These are phyloP conservation scores for Halichondria panicea DNA, from an alignment of 37 sponge, comb jelly and placozoan species.

Conservation along the genomic window DNA sequence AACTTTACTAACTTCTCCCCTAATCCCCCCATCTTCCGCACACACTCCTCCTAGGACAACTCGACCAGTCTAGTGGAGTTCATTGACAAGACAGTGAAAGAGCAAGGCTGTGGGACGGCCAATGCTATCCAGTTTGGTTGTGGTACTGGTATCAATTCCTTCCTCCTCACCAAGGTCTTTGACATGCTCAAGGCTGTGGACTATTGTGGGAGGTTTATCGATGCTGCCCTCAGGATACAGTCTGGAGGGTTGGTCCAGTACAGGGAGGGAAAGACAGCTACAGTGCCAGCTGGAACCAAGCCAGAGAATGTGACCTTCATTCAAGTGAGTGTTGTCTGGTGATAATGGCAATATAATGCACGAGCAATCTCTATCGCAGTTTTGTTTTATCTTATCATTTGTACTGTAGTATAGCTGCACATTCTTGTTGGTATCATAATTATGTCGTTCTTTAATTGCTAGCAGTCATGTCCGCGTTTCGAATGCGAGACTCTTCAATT, in stretches of 20 bases:
- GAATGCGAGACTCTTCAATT: too few relatives aligned
- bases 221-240: slow-evolving; percentile 51
- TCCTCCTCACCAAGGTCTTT: slow-evolving; percentile 51
- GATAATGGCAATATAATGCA: not conserved
- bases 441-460: too few relatives aligned
- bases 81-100: not conserved
- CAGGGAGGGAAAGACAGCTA: not conserved
- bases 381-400: too few relatives aligned
- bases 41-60: not conserved
- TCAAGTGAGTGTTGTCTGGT: slow-evolving; percentile 23
- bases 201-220: slow-evolving; percentile 64
- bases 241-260: not conserved
- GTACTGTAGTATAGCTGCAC: too few relatives aligned
- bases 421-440: too few relatives aligned
- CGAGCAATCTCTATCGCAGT: too few relatives aligned
- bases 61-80: not conserved
- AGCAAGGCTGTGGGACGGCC: not conserved
- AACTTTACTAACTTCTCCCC: not conserved
- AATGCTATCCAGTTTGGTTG: slow-evolving; percentile 59
- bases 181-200: slow-evolving; percentile 70
- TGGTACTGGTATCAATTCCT: slow-evolving; percentile 54
- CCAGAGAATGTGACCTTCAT: slow-evolving; percentile 32
- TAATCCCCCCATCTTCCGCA: not conserved
- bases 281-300: not conserved
- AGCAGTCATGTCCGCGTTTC: too few relatives aligned